Evolutionary conservation across 2,888 invertebrate species (phyloP).

Genomic region (Strigamia crassipes): DNA sequence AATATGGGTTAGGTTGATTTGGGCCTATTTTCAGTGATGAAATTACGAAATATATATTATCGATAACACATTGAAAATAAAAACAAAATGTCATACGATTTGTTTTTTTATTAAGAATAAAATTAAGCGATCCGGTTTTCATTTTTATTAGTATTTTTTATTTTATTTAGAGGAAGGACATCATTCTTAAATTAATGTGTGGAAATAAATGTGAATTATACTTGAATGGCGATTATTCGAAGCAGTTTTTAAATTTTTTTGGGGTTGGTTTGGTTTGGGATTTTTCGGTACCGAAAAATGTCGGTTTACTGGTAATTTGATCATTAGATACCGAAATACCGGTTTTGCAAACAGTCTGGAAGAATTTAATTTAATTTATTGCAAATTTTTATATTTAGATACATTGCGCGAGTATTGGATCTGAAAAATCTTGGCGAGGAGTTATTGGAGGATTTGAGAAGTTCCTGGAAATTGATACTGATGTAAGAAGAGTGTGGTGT

Average conservation of each 20-base stretch:
- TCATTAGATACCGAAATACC: no score
- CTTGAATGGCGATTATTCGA: background rate
- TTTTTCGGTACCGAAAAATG: no score
- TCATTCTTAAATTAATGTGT: background rate
- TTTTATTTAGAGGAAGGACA: background rate
- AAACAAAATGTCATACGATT: background rate
- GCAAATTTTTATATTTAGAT: background rate
- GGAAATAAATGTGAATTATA: background rate
- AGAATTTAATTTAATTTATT: background rate
- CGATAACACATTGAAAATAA: no score
- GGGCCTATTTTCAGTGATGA: background rate
- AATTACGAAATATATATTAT: background rate
- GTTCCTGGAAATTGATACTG: background rate
- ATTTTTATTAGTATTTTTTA: background rate
- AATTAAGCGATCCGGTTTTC: background rate
- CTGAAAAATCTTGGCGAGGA: slow-evolving; percentile 23
- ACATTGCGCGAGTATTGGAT: background rate
- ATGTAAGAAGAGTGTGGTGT: background rate
- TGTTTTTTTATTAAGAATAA: background rate
- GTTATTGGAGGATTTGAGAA: slow-evolving; percentile 24
- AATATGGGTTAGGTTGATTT: background rate
- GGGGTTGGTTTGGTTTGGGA: background rate
- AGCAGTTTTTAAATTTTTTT: background rate
- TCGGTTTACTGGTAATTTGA: no score
- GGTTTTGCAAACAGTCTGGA: no score